Percentiles rank a stretch among this genome's conserved stretches.
These are phyloP conservation scores for Apamea epomidion DNA, from an alignment of 2,888 invertebrate species.

Conservation along the genomic window DNA sequence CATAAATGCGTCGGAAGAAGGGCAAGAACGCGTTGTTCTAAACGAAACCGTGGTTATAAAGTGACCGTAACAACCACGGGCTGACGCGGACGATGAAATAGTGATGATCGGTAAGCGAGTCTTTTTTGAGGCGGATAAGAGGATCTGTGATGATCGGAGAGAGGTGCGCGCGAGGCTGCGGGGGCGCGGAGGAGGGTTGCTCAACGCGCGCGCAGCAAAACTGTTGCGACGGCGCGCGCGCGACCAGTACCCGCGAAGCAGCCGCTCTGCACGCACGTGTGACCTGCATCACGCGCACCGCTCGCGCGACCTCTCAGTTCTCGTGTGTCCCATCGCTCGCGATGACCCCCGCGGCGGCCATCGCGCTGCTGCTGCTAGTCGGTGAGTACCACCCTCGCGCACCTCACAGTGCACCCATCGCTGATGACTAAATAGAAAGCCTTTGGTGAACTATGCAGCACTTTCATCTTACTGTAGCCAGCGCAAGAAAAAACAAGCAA, in stretches of 20 bases:
- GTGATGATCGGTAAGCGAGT: not conserved
- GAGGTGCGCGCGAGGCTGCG: not conserved
- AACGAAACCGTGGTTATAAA: not conserved
- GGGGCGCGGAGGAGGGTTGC: conserved; percentile 36
- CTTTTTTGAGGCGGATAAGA: not conserved
- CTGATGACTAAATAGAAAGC: conserved; percentile 14
- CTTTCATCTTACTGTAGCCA: conserved; percentile 45
- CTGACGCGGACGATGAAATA: too few species aligned
- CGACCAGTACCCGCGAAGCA: conserved; percentile 62
- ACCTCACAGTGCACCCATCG: not conserved
- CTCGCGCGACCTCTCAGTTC: conserved; percentile 56
- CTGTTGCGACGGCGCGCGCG: conserved; percentile 51
- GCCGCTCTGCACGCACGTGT: conserved; percentile 55
- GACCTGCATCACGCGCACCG: conserved; percentile 32
- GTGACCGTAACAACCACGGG: not conserved
- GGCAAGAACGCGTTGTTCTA: not conserved
- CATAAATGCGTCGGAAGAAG: not conserved
- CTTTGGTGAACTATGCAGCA: conserved; percentile 15
- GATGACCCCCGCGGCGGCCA: conserved; percentile 64
- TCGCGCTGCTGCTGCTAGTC: conserved; percentile 71
- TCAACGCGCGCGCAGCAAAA: conserved; percentile 55
- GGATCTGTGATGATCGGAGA: not conserved
- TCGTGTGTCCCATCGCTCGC: conserved; percentile 50
- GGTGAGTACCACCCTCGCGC: conserved; percentile 69
- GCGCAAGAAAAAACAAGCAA: not conserved